Percentiles rank a stretch among this genome's conserved stretches.
phyloP scores from a whole-genome alignment of 2,113 vertebrate species.

The Equus przewalskii region DNA sequence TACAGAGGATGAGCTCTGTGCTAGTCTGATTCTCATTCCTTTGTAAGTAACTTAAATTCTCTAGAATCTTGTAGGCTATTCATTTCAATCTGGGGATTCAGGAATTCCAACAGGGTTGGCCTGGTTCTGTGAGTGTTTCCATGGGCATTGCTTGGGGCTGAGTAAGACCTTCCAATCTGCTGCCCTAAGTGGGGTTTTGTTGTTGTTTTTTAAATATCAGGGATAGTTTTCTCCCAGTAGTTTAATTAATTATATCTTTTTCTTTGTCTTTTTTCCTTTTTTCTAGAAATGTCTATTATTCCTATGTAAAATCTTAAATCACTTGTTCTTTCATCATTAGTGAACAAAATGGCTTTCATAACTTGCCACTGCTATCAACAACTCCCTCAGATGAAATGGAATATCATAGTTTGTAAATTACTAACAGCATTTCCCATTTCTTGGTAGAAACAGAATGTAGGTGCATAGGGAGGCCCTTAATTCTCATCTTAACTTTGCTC shows the following conservation, averaged over 20 bases:
- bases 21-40: not conserved
- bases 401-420: not conserved
- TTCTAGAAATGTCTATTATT: not conserved
- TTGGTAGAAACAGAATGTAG: not conserved
- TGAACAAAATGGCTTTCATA: slow-evolving; percentile 23
- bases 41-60: not conserved
- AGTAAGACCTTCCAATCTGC: not conserved
- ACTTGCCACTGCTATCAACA: not conserved
- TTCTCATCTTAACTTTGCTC: not conserved
- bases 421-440: not conserved
- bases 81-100: not conserved
- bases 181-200: not conserved
- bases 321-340: not conserved
- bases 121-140: not conserved
- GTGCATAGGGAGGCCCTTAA: not conserved
- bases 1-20: not conserved
- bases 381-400: not conserved
- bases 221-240: not conserved
- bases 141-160: not conserved
- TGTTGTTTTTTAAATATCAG: not conserved
- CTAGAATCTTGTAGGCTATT: not conserved
- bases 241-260: not conserved
- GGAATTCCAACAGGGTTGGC: not conserved
- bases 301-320: not conserved
- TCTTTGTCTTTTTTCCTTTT: not conserved